phyloP scores from a whole-genome alignment of 2,797 vertebrate genomes.

The Hydrophis major region DNA sequence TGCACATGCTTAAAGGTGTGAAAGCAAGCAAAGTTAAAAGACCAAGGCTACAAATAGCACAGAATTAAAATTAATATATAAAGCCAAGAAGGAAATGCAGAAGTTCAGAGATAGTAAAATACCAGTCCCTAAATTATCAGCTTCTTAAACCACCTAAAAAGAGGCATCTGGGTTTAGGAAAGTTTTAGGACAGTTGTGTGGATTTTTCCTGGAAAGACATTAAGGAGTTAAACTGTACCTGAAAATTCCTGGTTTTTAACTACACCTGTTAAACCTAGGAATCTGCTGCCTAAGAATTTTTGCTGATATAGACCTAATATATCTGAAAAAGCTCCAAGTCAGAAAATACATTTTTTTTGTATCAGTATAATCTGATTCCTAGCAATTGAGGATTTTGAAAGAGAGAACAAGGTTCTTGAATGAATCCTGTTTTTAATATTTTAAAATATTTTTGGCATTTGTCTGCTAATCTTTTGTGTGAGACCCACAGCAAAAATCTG shows the following conservation, averaged over 20 bases:
- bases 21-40: not conserved
- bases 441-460: not conserved
- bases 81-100: not conserved
- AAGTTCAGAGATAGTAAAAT: not conserved
- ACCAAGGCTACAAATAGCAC: not conserved
- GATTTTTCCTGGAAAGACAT: not conserved
- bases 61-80: not conserved
- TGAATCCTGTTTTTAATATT: not conserved
- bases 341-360: not conserved
- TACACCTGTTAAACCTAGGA: not conserved
- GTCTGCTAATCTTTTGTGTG: not conserved
- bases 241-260: not conserved
- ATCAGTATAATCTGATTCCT: not conserved
- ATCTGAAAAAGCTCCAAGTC: not conserved
- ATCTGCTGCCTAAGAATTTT: not conserved
- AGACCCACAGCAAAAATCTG: not conserved
- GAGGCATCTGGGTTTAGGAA: not conserved
- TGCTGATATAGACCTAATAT: not conserved
- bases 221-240: not conserved
- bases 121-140: not conserved
- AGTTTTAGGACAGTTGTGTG: not conserved
- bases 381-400: not conserved
- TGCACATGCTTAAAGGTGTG: not conserved
- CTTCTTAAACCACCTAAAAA: not conserved
- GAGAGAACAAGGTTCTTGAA: not conserved